A percentile compares a stretch with the other conserved stretches of the same genome.
Evolutionary conservation across 2,888 invertebrate species (phyloP).

Genomic region (Seladonia tumulorum): DNA sequence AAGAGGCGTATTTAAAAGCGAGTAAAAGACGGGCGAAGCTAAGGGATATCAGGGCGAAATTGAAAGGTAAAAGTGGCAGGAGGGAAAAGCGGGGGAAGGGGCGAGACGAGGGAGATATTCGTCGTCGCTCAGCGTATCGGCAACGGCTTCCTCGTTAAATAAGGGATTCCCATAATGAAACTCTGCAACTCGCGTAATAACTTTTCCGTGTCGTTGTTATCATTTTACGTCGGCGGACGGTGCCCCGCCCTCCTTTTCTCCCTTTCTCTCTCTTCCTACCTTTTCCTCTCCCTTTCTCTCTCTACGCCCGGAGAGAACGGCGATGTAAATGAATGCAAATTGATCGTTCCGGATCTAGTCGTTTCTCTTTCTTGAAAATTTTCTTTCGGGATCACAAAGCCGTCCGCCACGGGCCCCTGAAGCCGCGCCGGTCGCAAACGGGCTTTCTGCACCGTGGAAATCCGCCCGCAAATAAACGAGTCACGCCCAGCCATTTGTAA

Average conservation of each 20-base stretch:
- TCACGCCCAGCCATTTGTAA: slow-evolving; percentile 70
- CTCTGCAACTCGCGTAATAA: slow-evolving; percentile 48
- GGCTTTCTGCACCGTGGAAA: slow-evolving; percentile 57
- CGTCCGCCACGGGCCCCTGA: slow-evolving; percentile 49
- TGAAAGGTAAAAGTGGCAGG: background rate
- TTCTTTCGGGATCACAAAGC: slow-evolving; percentile 58
- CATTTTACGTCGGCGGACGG: slow-evolving; percentile 30
- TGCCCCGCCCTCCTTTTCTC: slow-evolving; percentile 10
- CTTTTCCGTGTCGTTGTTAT: slow-evolving; percentile 54
- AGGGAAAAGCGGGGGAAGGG: background rate
- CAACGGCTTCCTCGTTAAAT: slow-evolving; percentile 44
- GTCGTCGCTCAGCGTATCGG: slow-evolving; percentile 28
- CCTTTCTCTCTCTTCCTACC: slow-evolving; percentile 4
- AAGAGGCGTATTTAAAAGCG: slow-evolving; percentile 20
- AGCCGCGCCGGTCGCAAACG: slow-evolving; percentile 54
- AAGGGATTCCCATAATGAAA: slow-evolving; percentile 39
- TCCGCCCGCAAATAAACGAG: slow-evolving; percentile 68
- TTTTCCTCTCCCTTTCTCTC: background rate
- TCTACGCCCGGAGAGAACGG: slow-evolving; percentile 26
- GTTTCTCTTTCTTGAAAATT: slow-evolving; percentile 49
- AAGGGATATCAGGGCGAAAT: background rate
- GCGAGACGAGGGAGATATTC: slow-evolving; percentile 3
- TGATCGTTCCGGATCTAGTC: slow-evolving; percentile 53
- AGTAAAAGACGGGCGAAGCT: background rate
- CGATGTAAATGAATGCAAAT: slow-evolving; percentile 63